Percentiles rank a stretch among this genome's conserved stretches.
Conservation (phyloP, 2,888 invertebrate genomes). For the Pocota personata region DNA sequence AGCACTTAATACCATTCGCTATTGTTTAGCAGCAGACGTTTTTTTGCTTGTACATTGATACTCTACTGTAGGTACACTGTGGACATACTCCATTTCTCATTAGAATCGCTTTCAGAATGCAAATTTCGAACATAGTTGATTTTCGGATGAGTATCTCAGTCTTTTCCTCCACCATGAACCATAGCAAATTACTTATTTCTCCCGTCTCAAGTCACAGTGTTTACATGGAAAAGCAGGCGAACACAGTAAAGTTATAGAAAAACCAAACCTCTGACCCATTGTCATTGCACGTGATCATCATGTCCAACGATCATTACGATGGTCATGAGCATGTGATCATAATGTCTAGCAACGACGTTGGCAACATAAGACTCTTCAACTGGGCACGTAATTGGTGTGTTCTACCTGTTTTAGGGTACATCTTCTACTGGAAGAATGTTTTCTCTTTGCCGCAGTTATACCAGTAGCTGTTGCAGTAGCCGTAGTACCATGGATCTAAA, state of each 20-base stretch:
- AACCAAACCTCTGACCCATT: conserved; percentile 23
- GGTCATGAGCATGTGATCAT: background rate
- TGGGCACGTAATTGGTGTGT: conserved; percentile 53
- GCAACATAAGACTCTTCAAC: conserved; percentile 37
- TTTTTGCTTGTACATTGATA: background rate
- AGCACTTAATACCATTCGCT: too few species aligned
- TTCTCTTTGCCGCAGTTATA: conserved; percentile 36
- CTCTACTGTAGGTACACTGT: background rate
- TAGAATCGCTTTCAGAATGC: background rate
- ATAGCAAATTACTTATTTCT: background rate
- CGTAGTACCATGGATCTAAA: conserved; percentile 12
- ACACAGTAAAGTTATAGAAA: background rate
- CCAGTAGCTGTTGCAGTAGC: background rate
- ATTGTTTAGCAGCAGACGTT: too few species aligned
- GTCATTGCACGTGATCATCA: conserved; percentile 18
- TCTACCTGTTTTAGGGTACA: conserved; percentile 69
- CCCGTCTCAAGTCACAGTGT: background rate
- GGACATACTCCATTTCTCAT: background rate
- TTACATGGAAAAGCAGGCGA: background rate
- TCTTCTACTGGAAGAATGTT: conserved; percentile 31
- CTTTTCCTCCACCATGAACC: background rate
- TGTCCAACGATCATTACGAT: conserved; percentile 9
- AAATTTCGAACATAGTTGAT: background rate
- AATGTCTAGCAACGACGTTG: background rate
- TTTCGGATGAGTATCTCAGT: background rate